Evolutionary conservation across 2,888 invertebrate species (phyloP), one percentile per base, ranked within the genome.

Genomic region (Lamellibrachia satsuma): DNA sequence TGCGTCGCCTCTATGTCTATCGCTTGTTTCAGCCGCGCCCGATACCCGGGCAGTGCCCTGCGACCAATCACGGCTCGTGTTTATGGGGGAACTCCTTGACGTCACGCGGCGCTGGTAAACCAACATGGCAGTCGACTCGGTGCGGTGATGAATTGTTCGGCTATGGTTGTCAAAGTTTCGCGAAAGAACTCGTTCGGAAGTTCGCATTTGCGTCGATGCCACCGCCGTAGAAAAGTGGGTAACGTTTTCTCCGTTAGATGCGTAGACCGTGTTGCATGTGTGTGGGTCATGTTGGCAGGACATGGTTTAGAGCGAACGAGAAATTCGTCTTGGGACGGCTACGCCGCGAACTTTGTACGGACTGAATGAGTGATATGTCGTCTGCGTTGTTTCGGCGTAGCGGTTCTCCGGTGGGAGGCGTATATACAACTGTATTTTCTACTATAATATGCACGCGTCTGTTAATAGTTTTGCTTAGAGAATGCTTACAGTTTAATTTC

Each of bases 81-180:
- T 75, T 75, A 75, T 6, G 22, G 75, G 75, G 75, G n/a, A 75
- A 22, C 75, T 75, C 75, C 75, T 22, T 75, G 75, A 75, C 75
- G 75, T 75, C 75, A 75, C 75, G n/a, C 22, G 75, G 75, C 75
- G 15, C 75, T 75, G 75, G 75, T 75, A 75, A 75, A 75, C 75
- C 75, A 75, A 75, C 75, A 75, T 75, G 75, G 75, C 75, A 75
- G 75, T 75, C 75, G 75, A 22, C 75, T 75, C 75, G 75, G 75
- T 75, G 75, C 75, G 75, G 75, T 75, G 75, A 75, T 75, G 75
- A 75, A 75, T 75, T 15, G 75, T 75, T 75, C n/a, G 75, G 75
- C 75, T 75, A 75, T 75, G 75, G 75, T 75, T 75, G 75, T 75
- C 75, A 75, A 75, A 75, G 75, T 75, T 75, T 75, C 75, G 75